Evolutionary conservation across 2,113 vertebrate species (phyloP), one percentile per base, ranked within the genome.

Genomic region (Alaudala cheleensis): DNA sequence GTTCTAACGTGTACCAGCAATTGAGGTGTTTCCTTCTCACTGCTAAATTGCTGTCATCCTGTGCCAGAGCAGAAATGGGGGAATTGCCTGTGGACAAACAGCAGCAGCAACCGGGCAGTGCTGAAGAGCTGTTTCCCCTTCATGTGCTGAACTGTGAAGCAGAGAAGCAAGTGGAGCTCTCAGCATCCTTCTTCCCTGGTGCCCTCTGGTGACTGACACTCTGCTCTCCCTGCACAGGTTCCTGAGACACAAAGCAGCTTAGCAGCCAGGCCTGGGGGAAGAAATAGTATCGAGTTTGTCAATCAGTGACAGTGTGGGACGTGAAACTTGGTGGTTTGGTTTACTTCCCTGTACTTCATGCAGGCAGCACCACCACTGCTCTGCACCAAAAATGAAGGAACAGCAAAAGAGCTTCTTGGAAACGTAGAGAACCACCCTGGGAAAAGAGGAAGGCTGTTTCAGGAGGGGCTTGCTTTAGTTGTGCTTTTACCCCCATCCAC

Each of bases 71-170:
- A 61, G 62, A 87, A 76, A 23, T 24, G 42, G 14, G 15, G 14
- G 26, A 31, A 37, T 13, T 39, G 20, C 14, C 53, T 22, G 8
- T 19, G 24, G 31, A 28, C n/a, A 73, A 81, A 39, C 4, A 64
- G 29, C 40, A 39, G 72, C 67, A 34, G 26, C 37, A 49, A 47
- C 56, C 33, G 58, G 40, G 14, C 22, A 17, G 34, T 50, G 61
- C 42, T 70, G 81, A 37, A 79, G 37, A 42, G 10, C 37, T 14
- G 20, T 8, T 57, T 57, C 50, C 50, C 33, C 11, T 51, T 16
- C 1, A 0, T 3, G n/a, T 7, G 14, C 28, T 23, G 22, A 15
- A 20, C 21, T 31, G 14, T 3, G 26, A 31, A 47, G 29, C 37
- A 31, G 17, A 42, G 53, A 57, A 71, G 29, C 28, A 16, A 51